Conservation (phyloP, 2,113 vertebrate species). For the Peromyscus polionotus region DNA sequence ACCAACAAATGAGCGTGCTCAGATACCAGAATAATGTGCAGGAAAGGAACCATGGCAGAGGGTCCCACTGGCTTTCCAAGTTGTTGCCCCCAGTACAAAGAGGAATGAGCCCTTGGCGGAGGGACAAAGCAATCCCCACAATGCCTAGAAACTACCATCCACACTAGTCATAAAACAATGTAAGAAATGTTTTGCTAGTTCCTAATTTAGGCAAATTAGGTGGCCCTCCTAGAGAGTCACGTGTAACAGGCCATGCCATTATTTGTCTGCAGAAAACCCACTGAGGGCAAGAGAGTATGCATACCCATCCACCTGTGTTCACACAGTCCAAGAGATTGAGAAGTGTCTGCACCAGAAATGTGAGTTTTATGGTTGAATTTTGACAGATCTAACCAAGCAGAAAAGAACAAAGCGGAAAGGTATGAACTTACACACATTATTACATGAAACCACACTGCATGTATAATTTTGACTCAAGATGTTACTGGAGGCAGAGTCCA, state of each 20-base stretch:
- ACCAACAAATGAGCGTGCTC: neutral
- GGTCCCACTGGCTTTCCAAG: neutral
- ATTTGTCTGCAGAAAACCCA: neutral
- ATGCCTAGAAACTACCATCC: neutral
- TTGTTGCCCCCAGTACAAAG: neutral
- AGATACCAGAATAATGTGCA: neutral
- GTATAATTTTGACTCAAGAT: neutral
- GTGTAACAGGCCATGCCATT: neutral
- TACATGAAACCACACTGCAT: neutral
- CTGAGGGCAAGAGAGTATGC: neutral
- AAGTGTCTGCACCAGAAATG: neutral
- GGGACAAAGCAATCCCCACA: neutral
- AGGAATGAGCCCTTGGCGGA: neutral
- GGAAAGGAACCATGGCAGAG: neutral
- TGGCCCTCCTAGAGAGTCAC: accelerated
- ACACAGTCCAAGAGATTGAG: neutral
- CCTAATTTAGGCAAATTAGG: neutral
- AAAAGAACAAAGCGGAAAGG: neutral
- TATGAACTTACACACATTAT: neutral
- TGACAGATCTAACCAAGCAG: neutral
- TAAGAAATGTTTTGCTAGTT: neutral
- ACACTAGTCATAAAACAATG: neutral
- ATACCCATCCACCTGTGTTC: neutral
- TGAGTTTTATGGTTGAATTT: neutral
- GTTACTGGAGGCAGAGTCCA: neutral